Evolutionary conservation across 1,140 invertebrate genomes (phyloP).

Genomic region (Coelopa frigida): DNA sequence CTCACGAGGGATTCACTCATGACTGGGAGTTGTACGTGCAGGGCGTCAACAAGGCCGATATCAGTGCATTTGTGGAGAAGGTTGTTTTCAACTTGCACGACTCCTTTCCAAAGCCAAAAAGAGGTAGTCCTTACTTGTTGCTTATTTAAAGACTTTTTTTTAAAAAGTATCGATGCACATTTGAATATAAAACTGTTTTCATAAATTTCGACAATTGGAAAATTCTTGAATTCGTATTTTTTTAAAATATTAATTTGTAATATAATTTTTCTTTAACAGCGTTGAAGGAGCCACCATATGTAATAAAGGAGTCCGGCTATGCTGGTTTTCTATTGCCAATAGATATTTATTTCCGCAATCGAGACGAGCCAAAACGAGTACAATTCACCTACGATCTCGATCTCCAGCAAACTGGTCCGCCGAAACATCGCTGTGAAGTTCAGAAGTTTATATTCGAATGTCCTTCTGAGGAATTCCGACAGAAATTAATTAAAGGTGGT

Average conservation of each 20-base stretch:
- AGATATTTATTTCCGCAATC: slow-evolving; percentile 84
- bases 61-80: slow-evolving; percentile 89
- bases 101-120: slow-evolving; percentile 83
- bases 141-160: slow-evolving; percentile 1
- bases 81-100: slow-evolving; percentile 89
- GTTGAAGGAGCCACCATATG: slow-evolving; percentile 85
- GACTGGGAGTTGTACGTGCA: slow-evolving; percentile 96
- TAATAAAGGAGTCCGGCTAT: slow-evolving; percentile 87
- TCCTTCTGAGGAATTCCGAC: slow-evolving; percentile 81
- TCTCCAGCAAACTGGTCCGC: slow-evolving; percentile 64
- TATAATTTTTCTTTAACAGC: slow-evolving; percentile 54
- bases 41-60: slow-evolving; percentile 75
- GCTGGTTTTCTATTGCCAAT: slow-evolving; percentile 87
- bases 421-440: slow-evolving; percentile 65
- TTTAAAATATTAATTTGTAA: slow-evolving; percentile 1
- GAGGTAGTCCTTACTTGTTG: slow-evolving; percentile 53
- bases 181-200: too few species aligned
- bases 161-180: not conserved
- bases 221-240: too few species aligned
- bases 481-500: slow-evolving; percentile 80
- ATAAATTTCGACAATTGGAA: too few species aligned
- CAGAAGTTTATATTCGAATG: slow-evolving; percentile 49
- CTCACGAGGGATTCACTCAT: slow-evolving; percentile 86
- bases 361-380: slow-evolving; percentile 84
- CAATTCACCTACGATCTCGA: slow-evolving; percentile 80